Conservation (phyloP, 2,888 invertebrate species). For the Nomada fucata region DNA sequence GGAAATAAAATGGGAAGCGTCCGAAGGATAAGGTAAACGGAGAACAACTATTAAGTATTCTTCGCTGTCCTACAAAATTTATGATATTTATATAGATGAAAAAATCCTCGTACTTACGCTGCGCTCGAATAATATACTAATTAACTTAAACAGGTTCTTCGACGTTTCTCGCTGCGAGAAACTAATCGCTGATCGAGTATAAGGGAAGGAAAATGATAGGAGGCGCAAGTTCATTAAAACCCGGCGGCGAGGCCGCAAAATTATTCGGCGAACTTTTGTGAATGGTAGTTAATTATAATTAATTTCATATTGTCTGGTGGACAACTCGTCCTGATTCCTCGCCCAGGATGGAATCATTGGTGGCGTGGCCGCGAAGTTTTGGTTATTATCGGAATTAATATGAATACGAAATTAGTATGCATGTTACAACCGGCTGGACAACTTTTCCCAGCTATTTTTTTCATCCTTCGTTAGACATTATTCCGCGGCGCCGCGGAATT, state of each 20-base stretch:
- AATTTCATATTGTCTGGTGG: slow-evolving; percentile 79
- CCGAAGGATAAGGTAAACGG: too few species aligned
- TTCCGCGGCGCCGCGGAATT: background rate
- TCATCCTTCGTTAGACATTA: background rate
- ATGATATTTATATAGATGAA: too few species aligned
- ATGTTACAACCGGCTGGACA: slow-evolving; percentile 9
- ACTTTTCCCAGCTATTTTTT: slow-evolving; percentile 18
- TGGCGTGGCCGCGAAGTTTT: slow-evolving; percentile 51
- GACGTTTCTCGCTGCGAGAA: slow-evolving; percentile 51
- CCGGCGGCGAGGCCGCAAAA: slow-evolving; percentile 64
- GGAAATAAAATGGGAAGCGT: too few species aligned
- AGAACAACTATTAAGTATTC: too few species aligned
- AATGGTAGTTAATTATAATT: slow-evolving; percentile 82
- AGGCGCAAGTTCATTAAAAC: slow-evolving; percentile 69
- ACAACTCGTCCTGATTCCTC: slow-evolving; percentile 63
- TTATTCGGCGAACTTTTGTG: slow-evolving; percentile 73
- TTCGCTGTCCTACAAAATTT: too few species aligned
- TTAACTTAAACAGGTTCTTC: slow-evolving; percentile 65
- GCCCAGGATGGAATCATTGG: slow-evolving; percentile 51
- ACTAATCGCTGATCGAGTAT: too few species aligned
- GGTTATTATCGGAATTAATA: slow-evolving; percentile 58
- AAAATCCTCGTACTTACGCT: background rate
- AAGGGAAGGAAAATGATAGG: slow-evolving; percentile 71
- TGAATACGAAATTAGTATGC: slow-evolving; percentile 54
- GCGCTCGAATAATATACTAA: slow-evolving; percentile 44